Base-by-base conservation (phyloP, 2,797 vertebrate genomes). In the Chrysocyon brachyurus region DNA sequence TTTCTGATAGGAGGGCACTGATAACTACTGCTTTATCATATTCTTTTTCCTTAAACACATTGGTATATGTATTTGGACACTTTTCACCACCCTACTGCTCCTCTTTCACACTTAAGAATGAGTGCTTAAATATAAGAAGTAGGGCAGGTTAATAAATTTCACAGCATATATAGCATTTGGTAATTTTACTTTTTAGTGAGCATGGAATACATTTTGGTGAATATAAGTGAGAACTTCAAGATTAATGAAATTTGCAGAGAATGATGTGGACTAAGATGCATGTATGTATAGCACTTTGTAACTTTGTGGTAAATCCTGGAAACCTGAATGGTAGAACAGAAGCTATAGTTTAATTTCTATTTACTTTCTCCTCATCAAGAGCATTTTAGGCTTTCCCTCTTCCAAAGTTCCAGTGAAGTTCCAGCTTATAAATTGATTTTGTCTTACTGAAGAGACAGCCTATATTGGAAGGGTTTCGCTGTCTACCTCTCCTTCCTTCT, bases 141-240 rank as follows among this genome's bases (percentile, higher is more conserved):
- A 88, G 66, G 22, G 66, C 81, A 78, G n/a, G 36, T 90, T 96
- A 94, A 63, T 96, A 72, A 54, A 77, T 87, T 59, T 91, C 19
- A 57, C 16, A 49, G 36, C 11, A 72, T 85, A 31, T 16, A 46
- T 91, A 91, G 85, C 12, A 10, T 63, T 88, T 91, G 83, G 22
- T 22, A n/a, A 52, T 36, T 85, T 66, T 91, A 82, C 22, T 81
- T 93, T 97, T 92, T 75, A 87, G 85, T 93, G 52, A 93, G 40
- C 54, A 6, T 73, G 52, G 88, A 82, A 91, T 84, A 63, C 52
- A 66, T 68, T 57, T 79, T 83, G 59, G 75, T 91, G 46, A 91
- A 21, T 86, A 11, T 75, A 70, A 87, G 7, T 75, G n/a, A 97
- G 70, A 88, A 64, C 24, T 88, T 91, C 26, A 92, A 89, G 68